phyloP scores from a whole-genome alignment of 2,113 vertebrate species.

The Oxyruncus cristatus region DNA sequence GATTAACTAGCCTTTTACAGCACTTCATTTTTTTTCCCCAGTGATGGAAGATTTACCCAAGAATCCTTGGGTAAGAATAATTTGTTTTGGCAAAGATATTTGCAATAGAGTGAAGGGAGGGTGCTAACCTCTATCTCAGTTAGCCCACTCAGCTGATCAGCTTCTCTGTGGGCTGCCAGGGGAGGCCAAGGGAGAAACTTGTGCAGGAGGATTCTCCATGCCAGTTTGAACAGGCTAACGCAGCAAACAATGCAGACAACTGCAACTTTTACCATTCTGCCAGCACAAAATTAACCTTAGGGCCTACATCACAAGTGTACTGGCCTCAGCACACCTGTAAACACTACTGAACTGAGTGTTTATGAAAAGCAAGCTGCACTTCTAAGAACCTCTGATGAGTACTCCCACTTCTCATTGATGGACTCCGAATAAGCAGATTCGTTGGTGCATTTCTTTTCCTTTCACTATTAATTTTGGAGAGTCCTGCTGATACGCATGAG shows the following conservation, averaged over 20 bases:
- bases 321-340: background rate
- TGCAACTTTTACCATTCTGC: background rate
- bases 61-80: slow-evolving; percentile 12
- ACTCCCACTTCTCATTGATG: background rate
- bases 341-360: background rate
- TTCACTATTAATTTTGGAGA: background rate
- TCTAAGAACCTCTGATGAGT: background rate
- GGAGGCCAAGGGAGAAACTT: background rate
- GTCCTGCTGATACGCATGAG: background rate
- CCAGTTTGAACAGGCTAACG: background rate
- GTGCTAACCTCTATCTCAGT: background rate
- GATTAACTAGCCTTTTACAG: slow-evolving; percentile 44
- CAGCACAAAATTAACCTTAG: background rate
- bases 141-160: background rate
- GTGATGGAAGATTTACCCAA: slow-evolving; percentile 15
- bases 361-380: background rate
- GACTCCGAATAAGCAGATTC: background rate
- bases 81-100: slow-evolving; percentile 23
- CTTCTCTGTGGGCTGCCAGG: background rate
- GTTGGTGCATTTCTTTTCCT: background rate
- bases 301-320: background rate
- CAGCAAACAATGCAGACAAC: background rate
- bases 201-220: background rate
- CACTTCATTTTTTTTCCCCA: background rate
- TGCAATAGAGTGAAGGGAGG: background rate